Conservation (phyloP, 2,113 vertebrate species). For the Dasyornis broadbenti region DNA sequence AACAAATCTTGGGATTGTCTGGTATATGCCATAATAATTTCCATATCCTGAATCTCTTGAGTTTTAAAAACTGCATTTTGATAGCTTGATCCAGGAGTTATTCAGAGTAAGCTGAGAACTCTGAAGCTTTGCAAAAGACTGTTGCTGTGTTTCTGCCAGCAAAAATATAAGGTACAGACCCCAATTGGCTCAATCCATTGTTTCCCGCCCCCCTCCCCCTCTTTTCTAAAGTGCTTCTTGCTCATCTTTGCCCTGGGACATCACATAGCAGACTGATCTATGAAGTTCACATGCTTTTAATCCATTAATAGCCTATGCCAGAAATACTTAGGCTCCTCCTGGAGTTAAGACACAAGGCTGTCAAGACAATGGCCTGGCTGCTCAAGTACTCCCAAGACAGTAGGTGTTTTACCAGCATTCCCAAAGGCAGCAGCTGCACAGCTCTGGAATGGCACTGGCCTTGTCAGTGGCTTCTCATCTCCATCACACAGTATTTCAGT, state of each 20-base stretch:
- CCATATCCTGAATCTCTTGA: background rate
- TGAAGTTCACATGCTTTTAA: slow-evolving; percentile 43
- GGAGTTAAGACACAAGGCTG: background rate
- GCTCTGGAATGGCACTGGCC: background rate
- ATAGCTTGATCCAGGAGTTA: slow-evolving; percentile 6
- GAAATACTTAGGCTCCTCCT: slow-evolving; percentile 20
- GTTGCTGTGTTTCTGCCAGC: slow-evolving; percentile 7
- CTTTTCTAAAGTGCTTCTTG: background rate
- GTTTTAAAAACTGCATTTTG: slow-evolving; percentile 12
- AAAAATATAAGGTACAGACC: slow-evolving; percentile 26
- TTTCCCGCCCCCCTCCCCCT: accelerated
- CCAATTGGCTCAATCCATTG: background rate
- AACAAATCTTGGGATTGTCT: slow-evolving; percentile 5
- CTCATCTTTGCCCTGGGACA: slow-evolving; percentile 18
- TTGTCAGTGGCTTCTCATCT: background rate
- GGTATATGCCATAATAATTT: slow-evolving; percentile 5
- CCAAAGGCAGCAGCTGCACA: background rate
- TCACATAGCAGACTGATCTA: background rate
- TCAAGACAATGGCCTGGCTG: background rate
- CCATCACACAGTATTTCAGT: background rate
- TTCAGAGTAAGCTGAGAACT: slow-evolving; percentile 4
- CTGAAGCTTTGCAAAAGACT: background rate
- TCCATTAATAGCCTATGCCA: slow-evolving; percentile 31
- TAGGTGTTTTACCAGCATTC: background rate
- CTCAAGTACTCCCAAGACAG: background rate